A percentile compares a stretch with the other conserved stretches of the same genome.
Conservation (phyloP, 1,140 invertebrate genomes). For the Sycophila sp. region DNA sequence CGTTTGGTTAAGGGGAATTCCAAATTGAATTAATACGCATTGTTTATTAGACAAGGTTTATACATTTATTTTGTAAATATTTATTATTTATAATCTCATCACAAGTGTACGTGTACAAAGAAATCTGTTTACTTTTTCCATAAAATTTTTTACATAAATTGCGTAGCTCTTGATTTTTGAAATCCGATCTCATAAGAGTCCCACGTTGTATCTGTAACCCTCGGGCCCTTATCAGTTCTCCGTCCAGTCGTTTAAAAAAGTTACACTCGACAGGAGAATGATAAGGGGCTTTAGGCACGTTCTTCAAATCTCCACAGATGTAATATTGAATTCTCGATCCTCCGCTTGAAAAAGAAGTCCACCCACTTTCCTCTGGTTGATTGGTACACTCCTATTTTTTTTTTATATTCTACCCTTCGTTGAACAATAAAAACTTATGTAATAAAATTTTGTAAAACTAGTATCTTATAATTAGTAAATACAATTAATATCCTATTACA, state of each 20-base stretch:
- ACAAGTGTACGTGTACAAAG: background rate
- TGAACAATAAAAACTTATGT: too few species aligned
- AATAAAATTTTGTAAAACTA: background rate
- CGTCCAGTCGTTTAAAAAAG: slow-evolving; percentile 73
- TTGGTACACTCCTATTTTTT: too few species aligned
- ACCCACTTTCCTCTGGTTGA: too few species aligned
- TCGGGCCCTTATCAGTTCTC: slow-evolving; percentile 82
- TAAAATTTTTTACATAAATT: background rate
- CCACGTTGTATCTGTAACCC: slow-evolving; percentile 66
- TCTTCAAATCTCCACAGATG: slow-evolving; percentile 33
- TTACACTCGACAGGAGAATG: slow-evolving; percentile 78
- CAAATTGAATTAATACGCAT: too few species aligned
- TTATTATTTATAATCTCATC: background rate
- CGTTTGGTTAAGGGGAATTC: too few species aligned
- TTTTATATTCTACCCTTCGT: too few species aligned
- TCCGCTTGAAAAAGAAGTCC: too few species aligned
- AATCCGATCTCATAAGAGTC: slow-evolving; percentile 33
- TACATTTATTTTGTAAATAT: background rate
- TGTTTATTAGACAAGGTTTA: background rate
- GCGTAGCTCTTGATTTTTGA: background rate
- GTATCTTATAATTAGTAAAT: too few species aligned
- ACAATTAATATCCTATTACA: too few species aligned
- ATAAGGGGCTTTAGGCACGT: slow-evolving; percentile 72
- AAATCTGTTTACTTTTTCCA: background rate
- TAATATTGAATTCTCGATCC: too few species aligned